Base-by-base conservation (phyloP, 2,888 invertebrate genomes). In the Cetonia aurata region DNA sequence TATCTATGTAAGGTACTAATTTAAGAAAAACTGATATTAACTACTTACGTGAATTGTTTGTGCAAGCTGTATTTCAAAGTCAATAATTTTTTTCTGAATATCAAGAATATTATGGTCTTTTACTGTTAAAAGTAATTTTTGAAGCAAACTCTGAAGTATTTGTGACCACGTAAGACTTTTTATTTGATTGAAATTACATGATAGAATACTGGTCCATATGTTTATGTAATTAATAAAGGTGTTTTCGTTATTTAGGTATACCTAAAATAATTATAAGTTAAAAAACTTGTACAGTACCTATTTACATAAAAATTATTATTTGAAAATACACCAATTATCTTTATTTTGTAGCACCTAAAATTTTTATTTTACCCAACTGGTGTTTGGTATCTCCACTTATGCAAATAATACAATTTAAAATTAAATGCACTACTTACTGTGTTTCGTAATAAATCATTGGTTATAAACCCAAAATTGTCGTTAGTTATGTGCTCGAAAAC, bases 401-500 rank as follows among this genome's bases (percentile, higher is more conserved):
- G 4, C 3, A 25, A 25, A 25, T 25, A 25, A 25, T 25, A 25
- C 25, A 25, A 4, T 25, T 25, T 25, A 25, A 25, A 25, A 25
- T 25, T n/a, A n/a, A 25, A 9, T 37, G 8, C 3, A 9, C 37
- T 37, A 25, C 37, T 78, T 79, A 83, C 83, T n/a, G 78, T 77
- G 57, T 74, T 69, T 68, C 74, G 55, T n/a, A 79, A 67, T 67
- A 83, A 75, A 75, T 83, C 81, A 9, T 73, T 56, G 8, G 77
- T 74, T 57, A 83, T 74, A 10, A 62, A 65, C 25, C 70, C 41
- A 73, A 83, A 84, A 42, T 81, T 70, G 31, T 83, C 81, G 68
- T 79, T 79, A 4, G 81, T 75, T 41, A 83, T 78, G 57, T 79
- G 77, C 67, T 80, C 79, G 44, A 81, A 77, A 52, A 83, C 79